Evolutionary conservation across 2,888 invertebrate species (phyloP), one percentile per base, ranked within the genome.

Genomic region (Parnassius orleans): DNA sequence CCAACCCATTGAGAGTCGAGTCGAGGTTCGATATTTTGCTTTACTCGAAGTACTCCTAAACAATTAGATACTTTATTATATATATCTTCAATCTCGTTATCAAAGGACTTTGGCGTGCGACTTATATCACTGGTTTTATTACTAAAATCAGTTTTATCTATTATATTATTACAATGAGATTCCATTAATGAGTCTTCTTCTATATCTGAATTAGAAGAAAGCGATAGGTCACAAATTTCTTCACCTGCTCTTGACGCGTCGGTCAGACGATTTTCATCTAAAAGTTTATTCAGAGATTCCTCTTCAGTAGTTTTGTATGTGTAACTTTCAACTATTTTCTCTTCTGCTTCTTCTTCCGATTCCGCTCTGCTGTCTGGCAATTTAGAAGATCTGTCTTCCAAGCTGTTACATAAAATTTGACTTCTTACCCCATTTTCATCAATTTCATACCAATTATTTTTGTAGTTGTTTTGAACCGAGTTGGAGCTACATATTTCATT

Each of bases 171-270:
- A 53, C 65, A 61, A 14, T 68, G 64, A 42, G 68, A 67, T 69
- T 79, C 81, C 69, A 79, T 79, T n/a, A 90, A 74, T 1, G 90
- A 90, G 67, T 90, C 90, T 65, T 83, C 84, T 60, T 89, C 90
- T 2, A 88, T 73, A 63, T 88, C 85, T 2, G 81, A 77, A 64
- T 72, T 72, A 48, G 61, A 70, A 61, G 69, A 71, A 2, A 68
- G 67, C 9, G 78, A 75, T 10, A 68, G 69, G 10, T 78, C 79
- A 54, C 72, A 76, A 24, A 77, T 76, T 65, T 76, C 81, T 9
- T 69, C 69, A 54, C 72, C 72, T 50, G 73, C 15, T 0, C 7
- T 78, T 64, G 73, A 76, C 44, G 65, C 64, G 7, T 73, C 42
- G 77, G 59, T 74, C 76, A n/a, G n/a, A n/a, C n/a, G 1, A 53